phyloP scores from a whole-genome alignment of 2,113 vertebrate genomes.

The Xenopus tropicalis region DNA sequence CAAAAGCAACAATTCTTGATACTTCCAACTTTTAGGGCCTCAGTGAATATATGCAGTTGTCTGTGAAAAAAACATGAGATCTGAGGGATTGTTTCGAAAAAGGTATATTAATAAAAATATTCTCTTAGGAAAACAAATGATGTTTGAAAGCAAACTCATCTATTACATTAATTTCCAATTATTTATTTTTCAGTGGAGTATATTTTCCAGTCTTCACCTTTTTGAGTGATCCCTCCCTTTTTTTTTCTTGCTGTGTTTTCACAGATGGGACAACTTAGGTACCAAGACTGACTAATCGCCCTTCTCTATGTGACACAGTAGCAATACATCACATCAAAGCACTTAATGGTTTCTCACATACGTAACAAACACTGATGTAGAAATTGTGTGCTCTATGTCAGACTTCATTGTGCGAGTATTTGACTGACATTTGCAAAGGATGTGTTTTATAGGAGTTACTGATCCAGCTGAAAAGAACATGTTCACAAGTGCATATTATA shows the following conservation, averaged over 20 bases:
- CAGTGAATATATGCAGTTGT: too few relatives aligned
- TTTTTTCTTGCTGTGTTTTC: conserved; percentile 3
- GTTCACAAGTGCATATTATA: not conserved
- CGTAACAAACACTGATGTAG: conserved; percentile 27
- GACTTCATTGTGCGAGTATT: conserved; percentile 2
- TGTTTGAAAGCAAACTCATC: not conserved
- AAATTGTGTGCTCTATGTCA: conserved; percentile 18
- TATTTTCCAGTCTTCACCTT: conserved; percentile 9
- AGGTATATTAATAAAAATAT: not conserved
- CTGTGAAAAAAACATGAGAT: too few relatives aligned
- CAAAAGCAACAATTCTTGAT: too few relatives aligned
- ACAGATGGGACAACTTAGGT: conserved; percentile 41
- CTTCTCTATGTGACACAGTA: conserved; percentile 24
- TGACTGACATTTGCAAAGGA: conserved; percentile 2
- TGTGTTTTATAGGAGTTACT: conserved; percentile 3
- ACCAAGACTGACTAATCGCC: conserved; percentile 24
- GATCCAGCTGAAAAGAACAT: not conserved
- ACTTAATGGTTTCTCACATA: conserved; percentile 15
- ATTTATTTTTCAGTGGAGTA: not conserved
- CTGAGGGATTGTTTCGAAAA: too few relatives aligned
- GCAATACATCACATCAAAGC: conserved; percentile 33
- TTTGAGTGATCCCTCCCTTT: too few relatives aligned
- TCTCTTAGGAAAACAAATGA: not conserved
- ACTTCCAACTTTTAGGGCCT: too few relatives aligned
- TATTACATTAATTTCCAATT: not conserved